Base-by-base conservation (phyloP, 1,140 invertebrate genomes). In the Aplysia californica region DNA sequence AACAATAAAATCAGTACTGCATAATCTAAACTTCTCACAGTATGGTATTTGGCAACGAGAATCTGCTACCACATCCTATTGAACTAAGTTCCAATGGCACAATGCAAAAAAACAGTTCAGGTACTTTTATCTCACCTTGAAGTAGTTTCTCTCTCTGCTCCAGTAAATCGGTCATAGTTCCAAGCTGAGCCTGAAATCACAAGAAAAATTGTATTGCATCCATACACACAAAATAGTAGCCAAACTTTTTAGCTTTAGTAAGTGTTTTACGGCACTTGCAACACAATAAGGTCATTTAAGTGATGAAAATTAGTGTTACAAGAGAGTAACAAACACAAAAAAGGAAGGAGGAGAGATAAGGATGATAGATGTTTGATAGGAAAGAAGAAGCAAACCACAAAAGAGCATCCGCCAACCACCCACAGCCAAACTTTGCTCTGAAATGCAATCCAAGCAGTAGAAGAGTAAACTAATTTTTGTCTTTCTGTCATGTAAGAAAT, bases 71-170 rank as follows among this genome's bases (percentile, higher is more conserved):
- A 6, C 29, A 61, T 6, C 6, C 58, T 15, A 10, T n/a, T 15
- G 29, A 10, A 61, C 6, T 15, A 29, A 61, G 6, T 6, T 6
- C 10, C 6, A 6, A 61, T 15, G 10, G 58, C 20, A 20, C 6
- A 23, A 29, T 33, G 20, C 10, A 29, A 10, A 33, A 4, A 3
- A 5, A 2, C 20, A 31, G 36, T 38, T 10, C 20, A 1, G 39
- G 21, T 66, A 21, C 3, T 23, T 38, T 29, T 18, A 10, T 31
- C 66, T 36, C 3, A 71, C 68, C 68, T 56, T 71, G 55, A 18
- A 71, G 55, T 26, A 56, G 2, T 58, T 71, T 71, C 26, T 71
- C 68, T 56, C 68, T 5, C 29, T 71, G 68, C 10, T 71, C 68
- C 36, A 71, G 23, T 15, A 71, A 38, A 15, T 33, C 20, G 15